Conservation (phyloP, 1,140 invertebrate species). For the Drosophila setifemur region DNA sequence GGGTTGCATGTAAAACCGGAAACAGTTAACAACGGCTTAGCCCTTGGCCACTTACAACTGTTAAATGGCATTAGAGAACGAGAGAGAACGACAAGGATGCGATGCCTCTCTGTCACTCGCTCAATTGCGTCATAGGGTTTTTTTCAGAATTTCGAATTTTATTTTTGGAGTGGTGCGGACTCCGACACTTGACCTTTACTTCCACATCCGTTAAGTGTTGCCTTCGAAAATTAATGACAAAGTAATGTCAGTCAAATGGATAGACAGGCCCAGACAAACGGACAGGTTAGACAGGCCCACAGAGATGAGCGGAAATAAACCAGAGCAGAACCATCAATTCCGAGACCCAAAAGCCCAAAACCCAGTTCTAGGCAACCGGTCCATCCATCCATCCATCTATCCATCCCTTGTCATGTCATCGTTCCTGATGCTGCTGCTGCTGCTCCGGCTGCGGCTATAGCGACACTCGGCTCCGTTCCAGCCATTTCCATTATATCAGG, state of each 20-base stretch:
- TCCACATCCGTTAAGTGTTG: conserved; percentile 56
- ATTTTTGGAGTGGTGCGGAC: conserved; percentile 54
- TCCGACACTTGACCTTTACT: conserved; percentile 62
- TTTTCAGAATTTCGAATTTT: conserved; percentile 14
- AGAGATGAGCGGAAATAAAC: conserved; percentile 1
- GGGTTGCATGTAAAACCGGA: conserved; percentile 52
- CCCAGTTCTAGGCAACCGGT: conserved; percentile 24
- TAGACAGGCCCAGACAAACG: conserved; percentile 55
- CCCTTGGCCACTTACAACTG: conserved; percentile 63
- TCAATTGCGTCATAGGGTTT: conserved; percentile 23
- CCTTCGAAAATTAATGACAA: conserved; percentile 78
- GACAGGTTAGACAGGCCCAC: conserved; percentile 35
- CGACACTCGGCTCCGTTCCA: conserved; percentile 13
- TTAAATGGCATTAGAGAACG: conserved; percentile 66
- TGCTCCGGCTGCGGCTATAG: conserved; percentile 23
- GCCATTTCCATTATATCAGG: conserved; percentile 17
- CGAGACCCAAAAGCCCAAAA: conserved; percentile 32
- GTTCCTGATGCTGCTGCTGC: conserved; percentile 32
- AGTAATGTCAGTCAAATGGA: conserved; percentile 80
- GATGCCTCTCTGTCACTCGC: background rate
- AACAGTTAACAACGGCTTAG: conserved; percentile 75
- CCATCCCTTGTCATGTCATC: conserved; percentile 75
- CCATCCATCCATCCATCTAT: conserved; percentile 34
- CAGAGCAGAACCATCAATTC: conserved; percentile 53
- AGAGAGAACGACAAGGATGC: background rate